A percentile compares a stretch with the other conserved stretches of the same genome.
Conservation (phyloP, 1,140 invertebrate genomes). For the Leptopilina clavipes region DNA sequence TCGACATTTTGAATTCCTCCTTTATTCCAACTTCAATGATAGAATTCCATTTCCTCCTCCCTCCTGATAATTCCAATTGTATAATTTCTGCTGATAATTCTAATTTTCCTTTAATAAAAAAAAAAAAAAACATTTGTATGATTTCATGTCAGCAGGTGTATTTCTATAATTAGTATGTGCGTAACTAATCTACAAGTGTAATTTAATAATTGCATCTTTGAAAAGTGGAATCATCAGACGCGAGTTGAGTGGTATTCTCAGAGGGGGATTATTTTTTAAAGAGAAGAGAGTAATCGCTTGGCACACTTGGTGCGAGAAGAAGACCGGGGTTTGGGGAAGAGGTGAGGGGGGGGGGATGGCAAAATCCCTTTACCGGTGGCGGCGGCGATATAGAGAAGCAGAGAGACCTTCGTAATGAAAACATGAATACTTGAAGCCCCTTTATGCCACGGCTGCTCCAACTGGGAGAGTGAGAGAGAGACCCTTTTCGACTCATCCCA, state of each 20-base stretch:
- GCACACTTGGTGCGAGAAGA: slow-evolving; percentile 45
- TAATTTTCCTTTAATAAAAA: too few relatives aligned
- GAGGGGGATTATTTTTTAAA: slow-evolving; percentile 55
- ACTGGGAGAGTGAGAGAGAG: slow-evolving; percentile 39
- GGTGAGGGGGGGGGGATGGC: slow-evolving; percentile 49
- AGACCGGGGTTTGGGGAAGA: slow-evolving; percentile 7
- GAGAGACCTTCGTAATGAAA: slow-evolving; percentile 71
- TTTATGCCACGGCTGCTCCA: slow-evolving; percentile 48
- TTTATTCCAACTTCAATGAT: too few relatives aligned
- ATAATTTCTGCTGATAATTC: too few relatives aligned
- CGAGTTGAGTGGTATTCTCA: slow-evolving; percentile 37
- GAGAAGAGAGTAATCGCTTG: slow-evolving; percentile 56
- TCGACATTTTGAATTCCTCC: too few relatives aligned
- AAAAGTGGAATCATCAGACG: not conserved
- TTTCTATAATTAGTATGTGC: not conserved
- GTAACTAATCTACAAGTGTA: slow-evolving; percentile 12
- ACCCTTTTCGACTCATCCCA: slow-evolving; percentile 56
- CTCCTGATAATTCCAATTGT: too few relatives aligned
- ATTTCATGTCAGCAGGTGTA: not conserved
- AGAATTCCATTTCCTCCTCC: too few relatives aligned
- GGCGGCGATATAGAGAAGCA: slow-evolving; percentile 47
- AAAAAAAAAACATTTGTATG: too few relatives aligned
- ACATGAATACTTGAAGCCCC: slow-evolving; percentile 73
- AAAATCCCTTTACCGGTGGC: slow-evolving; percentile 55
- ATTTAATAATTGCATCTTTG: not conserved